phyloP scores from a whole-genome alignment of 1,140 invertebrate genomes.

The Tetragnatha versicolor region DNA sequence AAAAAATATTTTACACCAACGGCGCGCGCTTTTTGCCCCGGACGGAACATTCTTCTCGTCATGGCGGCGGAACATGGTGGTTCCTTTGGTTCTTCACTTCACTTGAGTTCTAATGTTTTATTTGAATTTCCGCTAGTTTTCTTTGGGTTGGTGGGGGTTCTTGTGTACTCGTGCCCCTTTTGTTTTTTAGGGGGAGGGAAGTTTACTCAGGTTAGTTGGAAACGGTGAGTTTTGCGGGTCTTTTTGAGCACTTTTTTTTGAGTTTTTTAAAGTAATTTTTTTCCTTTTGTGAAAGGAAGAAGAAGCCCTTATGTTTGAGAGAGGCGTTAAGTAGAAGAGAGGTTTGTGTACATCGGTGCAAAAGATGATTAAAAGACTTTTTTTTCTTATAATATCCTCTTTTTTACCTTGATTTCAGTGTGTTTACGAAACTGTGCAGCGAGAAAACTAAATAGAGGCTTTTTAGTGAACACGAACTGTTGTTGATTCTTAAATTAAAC shows the following conservation, averaged over 20 bases:
- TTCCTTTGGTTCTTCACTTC: slow-evolving; percentile 2
- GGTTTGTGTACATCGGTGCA: too few species aligned
- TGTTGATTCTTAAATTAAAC: too few species aligned
- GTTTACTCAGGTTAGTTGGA: slow-evolving; percentile 15
- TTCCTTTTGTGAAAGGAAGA: too few species aligned
- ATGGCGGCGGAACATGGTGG: not conserved
- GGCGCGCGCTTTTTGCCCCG: not conserved
- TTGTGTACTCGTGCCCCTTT: slow-evolving; percentile 13
- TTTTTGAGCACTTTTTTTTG: not conserved
- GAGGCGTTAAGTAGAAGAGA: too few species aligned
- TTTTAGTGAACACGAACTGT: too few species aligned
- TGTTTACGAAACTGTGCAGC: too few species aligned
- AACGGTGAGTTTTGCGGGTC: not conserved
- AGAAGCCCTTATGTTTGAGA: too few species aligned
- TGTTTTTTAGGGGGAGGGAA: slow-evolving; percentile 33
- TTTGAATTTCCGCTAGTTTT: slow-evolving; percentile 35
- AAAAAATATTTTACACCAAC: slow-evolving; percentile 46
- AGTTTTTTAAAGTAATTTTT: too few species aligned
- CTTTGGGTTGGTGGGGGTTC: slow-evolving; percentile 26
- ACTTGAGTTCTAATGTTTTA: slow-evolving; percentile 15
- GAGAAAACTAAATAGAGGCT: too few species aligned
- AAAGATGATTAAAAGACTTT: slow-evolving; percentile 11
- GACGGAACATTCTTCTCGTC: not conserved
- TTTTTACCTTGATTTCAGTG: too few species aligned
- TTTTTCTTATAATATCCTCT: too few species aligned